Conservation (phyloP, 1,140 invertebrate species). For the Drosophila nigrodunni region DNA sequence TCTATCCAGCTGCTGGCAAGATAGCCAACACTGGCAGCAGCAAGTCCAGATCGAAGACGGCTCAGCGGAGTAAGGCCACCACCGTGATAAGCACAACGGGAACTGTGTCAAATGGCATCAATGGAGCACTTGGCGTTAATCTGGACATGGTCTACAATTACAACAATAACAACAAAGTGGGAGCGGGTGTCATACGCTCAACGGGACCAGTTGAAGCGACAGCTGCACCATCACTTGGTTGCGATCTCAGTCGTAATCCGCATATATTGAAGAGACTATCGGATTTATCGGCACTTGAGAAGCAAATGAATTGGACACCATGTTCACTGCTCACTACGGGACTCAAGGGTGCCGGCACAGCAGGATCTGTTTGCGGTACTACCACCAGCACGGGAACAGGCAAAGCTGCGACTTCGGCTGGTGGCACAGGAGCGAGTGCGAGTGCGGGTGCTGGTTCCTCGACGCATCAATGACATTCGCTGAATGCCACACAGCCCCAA, state of each 20-base stretch:
- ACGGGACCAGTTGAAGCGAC: neutral
- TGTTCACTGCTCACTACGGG: slow-evolving; percentile 18
- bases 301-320: slow-evolving; percentile 52
- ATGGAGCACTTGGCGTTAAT: slow-evolving; percentile 51
- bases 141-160: slow-evolving; percentile 62
- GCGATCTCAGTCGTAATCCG: slow-evolving; percentile 51
- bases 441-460: slow-evolving; percentile 24
- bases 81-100: slow-evolving; percentile 25
- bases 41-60: slow-evolving; percentile 36
- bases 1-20: slow-evolving; percentile 55
- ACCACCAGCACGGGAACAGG: neutral
- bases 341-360: slow-evolving; percentile 26
- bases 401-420: neutral
- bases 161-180: slow-evolving; percentile 48
- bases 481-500: slow-evolving; percentile 59
- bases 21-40: neutral
- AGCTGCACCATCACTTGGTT: slow-evolving; percentile 3
- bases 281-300: slow-evolving; percentile 58
- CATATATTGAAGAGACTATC: slow-evolving; percentile 58
- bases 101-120: slow-evolving; percentile 21
- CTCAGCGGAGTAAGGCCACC: slow-evolving; percentile 45
- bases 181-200: slow-evolving; percentile 17
- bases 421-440: slow-evolving; percentile 3
- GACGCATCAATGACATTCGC: slow-evolving; percentile 73
- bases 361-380: neutral